Conservation (phyloP, 2,888 invertebrate genomes). For the Bedellia somnulentella region DNA sequence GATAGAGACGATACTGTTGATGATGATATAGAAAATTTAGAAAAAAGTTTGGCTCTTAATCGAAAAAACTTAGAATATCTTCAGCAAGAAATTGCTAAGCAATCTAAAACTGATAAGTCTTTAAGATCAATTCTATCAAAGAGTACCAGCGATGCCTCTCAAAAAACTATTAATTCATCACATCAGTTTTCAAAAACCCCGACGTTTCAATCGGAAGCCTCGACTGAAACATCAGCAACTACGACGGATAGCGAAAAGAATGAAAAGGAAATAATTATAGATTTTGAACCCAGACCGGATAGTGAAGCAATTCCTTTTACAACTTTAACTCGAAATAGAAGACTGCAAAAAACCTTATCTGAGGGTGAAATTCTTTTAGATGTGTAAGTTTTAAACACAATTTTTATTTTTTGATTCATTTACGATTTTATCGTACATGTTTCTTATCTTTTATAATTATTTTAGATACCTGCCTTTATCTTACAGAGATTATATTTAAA, state of each 20-base stretch:
- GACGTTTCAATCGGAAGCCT: conserved; percentile 55
- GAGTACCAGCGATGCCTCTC: conserved; percentile 45
- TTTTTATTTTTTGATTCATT: background rate
- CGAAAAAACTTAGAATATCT: conserved; percentile 50
- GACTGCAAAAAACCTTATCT: conserved; percentile 73
- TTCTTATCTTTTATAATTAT: too few relatives aligned
- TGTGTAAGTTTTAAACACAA: conserved; percentile 28
- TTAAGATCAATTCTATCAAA: conserved; percentile 44
- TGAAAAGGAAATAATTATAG: conserved; percentile 82
- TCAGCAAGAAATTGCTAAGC: conserved; percentile 56
- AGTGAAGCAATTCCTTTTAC: conserved; percentile 67
- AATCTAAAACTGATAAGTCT: conserved; percentile 37
- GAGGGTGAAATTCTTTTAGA: conserved; percentile 78
- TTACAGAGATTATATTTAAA: conserved; percentile 1
- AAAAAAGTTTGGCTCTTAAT: conserved; percentile 56
- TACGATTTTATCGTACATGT: too few relatives aligned
- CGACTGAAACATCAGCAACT: conserved; percentile 52
- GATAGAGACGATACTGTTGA: conserved; percentile 56
- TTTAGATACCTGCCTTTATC: too few relatives aligned
- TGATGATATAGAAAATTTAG: conserved; percentile 51
- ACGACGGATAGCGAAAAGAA: conserved; percentile 63
- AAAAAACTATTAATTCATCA: conserved; percentile 40
- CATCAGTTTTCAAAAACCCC: conserved; percentile 50
- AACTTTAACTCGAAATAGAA: conserved; percentile 48
- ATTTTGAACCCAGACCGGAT: conserved; percentile 78